phyloP scores from a whole-genome alignment of 2,888 invertebrate species.

The Callyntrura guangdongensis region DNA sequence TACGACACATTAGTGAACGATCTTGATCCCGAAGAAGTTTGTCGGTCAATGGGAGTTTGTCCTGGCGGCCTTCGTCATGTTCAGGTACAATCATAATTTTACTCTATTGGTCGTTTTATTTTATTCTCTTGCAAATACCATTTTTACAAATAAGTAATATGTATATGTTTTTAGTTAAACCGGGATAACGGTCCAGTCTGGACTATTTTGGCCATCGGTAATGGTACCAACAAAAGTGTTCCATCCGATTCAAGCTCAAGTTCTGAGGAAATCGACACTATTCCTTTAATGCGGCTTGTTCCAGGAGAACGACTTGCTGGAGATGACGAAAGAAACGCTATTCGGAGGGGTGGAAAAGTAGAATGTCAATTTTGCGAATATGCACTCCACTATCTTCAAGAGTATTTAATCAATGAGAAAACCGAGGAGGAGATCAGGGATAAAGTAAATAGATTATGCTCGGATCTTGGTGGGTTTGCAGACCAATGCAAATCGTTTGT shows the following conservation, averaged over 20 bases:
- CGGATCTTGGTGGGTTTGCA: slow-evolving; percentile 88
- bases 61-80: slow-evolving; percentile 58
- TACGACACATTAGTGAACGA: slow-evolving; percentile 91
- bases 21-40: slow-evolving; percentile 90
- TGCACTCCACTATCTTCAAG: slow-evolving; percentile 92
- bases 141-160: not conserved
- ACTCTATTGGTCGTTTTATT: not conserved
- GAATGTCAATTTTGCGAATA: slow-evolving; percentile 93
- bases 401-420: slow-evolving; percentile 89
- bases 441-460: slow-evolving; percentile 90
- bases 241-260: slow-evolving; percentile 1
- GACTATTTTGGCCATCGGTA: slow-evolving; percentile 79
- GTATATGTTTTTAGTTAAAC: slow-evolving; percentile 9
- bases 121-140: not conserved
- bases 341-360: slow-evolving; percentile 85
- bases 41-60: slow-evolving; percentile 91
- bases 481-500: slow-evolving; percentile 92
- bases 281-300: slow-evolving; percentile 71
- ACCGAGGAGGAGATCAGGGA: slow-evolving; percentile 91
- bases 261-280: slow-evolving; percentile 54
- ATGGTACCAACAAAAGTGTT: not conserved
- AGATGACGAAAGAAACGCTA: slow-evolving; percentile 81
- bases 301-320: slow-evolving; percentile 83
- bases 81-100: slow-evolving; percentile 63
- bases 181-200: slow-evolving; percentile 79